phyloP scores from a whole-genome alignment of 1,140 invertebrate genomes.

The Pseudobourletiella spinata region DNA sequence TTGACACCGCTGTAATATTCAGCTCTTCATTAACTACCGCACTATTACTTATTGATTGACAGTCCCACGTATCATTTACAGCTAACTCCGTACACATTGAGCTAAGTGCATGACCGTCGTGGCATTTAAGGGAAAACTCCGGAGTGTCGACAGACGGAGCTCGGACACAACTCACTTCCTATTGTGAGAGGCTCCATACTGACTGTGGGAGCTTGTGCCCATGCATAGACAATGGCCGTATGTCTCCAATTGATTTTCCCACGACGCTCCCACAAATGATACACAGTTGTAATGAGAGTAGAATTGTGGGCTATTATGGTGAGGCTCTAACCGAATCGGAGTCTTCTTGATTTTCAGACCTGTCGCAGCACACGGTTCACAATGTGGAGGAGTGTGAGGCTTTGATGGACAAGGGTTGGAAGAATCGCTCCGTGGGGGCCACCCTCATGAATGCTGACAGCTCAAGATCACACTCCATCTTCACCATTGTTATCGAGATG shows the following conservation, averaged over 20 bases:
- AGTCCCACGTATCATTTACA: neutral
- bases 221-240: neutral
- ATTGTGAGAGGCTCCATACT: too few relatives aligned
- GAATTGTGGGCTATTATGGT: too few relatives aligned
- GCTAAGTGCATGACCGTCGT: too few relatives aligned
- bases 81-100: too few relatives aligned
- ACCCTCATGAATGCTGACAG: conserved; percentile 74
- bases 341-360: conserved; percentile 41
- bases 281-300: too few relatives aligned
- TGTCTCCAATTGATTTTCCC: neutral
- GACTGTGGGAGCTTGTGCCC: too few relatives aligned
- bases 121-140: neutral
- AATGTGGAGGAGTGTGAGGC: conserved; percentile 61
- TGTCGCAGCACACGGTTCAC: conserved; percentile 66
- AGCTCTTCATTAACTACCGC: conserved; percentile 1
- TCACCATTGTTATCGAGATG: conserved; percentile 78
- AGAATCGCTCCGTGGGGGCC: conserved; percentile 61
- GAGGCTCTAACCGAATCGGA: neutral
- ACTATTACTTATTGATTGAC: neutral
- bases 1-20: conserved; percentile 1
- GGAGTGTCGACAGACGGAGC: neutral
- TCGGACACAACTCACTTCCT: too few relatives aligned
- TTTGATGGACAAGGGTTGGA: conserved; percentile 65
- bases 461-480: conserved; percentile 76
- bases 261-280: neutral